These are phyloP conservation scores for Monomorium pharaonis DNA, from an alignment of 1,140 invertebrate genomes.

Conservation along the genomic window DNA sequence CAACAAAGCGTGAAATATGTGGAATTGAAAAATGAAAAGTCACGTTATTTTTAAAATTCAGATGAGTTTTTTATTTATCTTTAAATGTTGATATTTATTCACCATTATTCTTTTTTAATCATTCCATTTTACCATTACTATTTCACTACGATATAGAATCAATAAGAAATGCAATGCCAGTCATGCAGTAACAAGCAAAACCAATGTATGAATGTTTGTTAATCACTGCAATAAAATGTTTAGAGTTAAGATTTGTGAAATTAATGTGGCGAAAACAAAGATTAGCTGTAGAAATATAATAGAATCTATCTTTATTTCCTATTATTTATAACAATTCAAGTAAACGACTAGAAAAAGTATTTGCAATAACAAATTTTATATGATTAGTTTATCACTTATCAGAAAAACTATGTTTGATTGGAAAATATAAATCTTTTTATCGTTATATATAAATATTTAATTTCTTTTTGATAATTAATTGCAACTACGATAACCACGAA, in stretches of 20 bases:
- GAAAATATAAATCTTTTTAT: slow-evolving; percentile 22
- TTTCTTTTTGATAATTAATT: slow-evolving; percentile 4
- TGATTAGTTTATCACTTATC: not conserved
- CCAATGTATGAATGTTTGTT: not conserved
- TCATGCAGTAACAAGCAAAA: slow-evolving; percentile 34
- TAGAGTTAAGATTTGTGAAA: not conserved
- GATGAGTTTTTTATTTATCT: slow-evolving; percentile 4
- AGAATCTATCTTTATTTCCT: slow-evolving; percentile 8
- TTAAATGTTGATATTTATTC: slow-evolving; percentile 14
- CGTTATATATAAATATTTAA: not conserved
- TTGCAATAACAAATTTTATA: not conserved
- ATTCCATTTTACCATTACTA: not conserved
- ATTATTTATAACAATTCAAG: not conserved
- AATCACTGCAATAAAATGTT: slow-evolving; percentile 30
- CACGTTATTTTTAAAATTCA: slow-evolving; percentile 11
- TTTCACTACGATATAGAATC: slow-evolving; percentile 5
- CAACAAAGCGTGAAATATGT: slow-evolving; percentile 53
- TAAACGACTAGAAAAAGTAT: not conserved
- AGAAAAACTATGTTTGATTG: not conserved
- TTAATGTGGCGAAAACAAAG: not conserved
- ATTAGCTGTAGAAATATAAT: not conserved
- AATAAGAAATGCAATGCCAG: slow-evolving; percentile 11
- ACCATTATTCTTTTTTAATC: not conserved
- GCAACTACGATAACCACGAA: not conserved
- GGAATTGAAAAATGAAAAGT: slow-evolving; percentile 10